Evolutionary conservation across 2,888 invertebrate species (phyloP).

Genomic region (Limnephilus auricula): DNA sequence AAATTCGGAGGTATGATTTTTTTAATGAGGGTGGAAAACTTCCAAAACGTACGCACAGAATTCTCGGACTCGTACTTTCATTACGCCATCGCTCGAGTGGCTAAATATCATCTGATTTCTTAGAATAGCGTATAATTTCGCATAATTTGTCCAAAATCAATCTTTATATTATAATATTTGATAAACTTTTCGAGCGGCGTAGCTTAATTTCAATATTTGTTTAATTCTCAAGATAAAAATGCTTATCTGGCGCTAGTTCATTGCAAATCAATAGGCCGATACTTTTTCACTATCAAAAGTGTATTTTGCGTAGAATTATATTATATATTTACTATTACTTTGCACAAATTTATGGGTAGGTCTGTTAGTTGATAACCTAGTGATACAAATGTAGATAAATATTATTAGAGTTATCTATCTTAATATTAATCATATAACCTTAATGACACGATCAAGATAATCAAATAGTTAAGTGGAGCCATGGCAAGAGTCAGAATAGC

Average conservation of each 20-base stretch:
- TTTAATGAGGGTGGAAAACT: no score
- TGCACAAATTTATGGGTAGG: not conserved
- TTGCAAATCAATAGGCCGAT: not conserved
- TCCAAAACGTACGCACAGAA: no score
- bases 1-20: no score
- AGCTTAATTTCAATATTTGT: not conserved
- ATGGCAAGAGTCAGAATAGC: no score
- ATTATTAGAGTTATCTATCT: not conserved
- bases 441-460: not conserved
- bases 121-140: not conserved
- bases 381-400: not conserved
- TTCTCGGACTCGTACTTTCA: no score
- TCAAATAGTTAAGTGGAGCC: not conserved
- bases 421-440: not conserved
- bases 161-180: not conserved
- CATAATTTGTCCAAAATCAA: not conserved
- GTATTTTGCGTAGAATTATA: not conserved
- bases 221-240: conserved; percentile 2
- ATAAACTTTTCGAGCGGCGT: not conserved
- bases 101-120: not conserved
- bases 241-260: not conserved
- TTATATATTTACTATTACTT: not conserved
- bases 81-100: no score
- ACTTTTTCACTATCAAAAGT: not conserved
- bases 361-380: not conserved